A percentile compares a stretch with the other conserved stretches of the same genome.
phyloP scores from a whole-genome alignment of 2,797 vertebrate genomes.

The Euthynnus affinis region DNA sequence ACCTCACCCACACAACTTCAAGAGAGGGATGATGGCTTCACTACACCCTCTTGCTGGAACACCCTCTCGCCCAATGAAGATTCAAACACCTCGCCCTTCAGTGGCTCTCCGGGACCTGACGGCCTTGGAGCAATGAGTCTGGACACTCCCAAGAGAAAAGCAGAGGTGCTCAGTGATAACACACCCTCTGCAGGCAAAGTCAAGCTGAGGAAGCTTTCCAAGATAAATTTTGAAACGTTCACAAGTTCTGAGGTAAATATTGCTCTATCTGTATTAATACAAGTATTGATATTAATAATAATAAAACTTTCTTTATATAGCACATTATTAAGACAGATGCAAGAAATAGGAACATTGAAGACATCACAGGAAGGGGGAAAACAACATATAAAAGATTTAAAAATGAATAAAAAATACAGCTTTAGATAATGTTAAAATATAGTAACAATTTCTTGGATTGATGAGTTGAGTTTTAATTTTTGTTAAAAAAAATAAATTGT shows the following conservation, averaged over 20 bases:
- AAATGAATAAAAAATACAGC: too few species aligned
- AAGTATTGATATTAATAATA: too few species aligned
- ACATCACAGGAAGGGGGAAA: too few species aligned
- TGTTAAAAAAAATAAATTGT: too few species aligned
- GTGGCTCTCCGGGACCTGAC: slow-evolving; percentile 65
- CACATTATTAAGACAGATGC: too few species aligned
- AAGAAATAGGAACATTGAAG: too few species aligned
- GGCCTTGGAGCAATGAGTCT: slow-evolving; percentile 67
- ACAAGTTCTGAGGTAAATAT: slow-evolving; percentile 57
- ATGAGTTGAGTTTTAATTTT: too few species aligned
- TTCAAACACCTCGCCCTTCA: slow-evolving; percentile 9
- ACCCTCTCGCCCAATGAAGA: slow-evolving; percentile 21
- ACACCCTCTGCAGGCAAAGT: slow-evolving; percentile 33
- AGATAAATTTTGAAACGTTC: slow-evolving; percentile 20
- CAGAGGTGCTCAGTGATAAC: slow-evolving; percentile 17
- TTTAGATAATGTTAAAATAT: too few species aligned
- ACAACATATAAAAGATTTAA: too few species aligned
- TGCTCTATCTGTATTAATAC: not conserved
- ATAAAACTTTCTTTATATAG: too few species aligned
- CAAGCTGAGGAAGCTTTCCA: slow-evolving; percentile 66
- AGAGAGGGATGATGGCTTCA: slow-evolving; percentile 25
- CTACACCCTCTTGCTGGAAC: slow-evolving; percentile 38
- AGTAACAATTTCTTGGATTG: too few species aligned
- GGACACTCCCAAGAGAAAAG: slow-evolving; percentile 76
- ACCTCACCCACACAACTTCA: slow-evolving; percentile 40